Percentiles rank a stretch among this genome's conserved stretches.
phyloP scores from a whole-genome alignment of 2,797 vertebrate species.

The Cuniculus paca region DNA sequence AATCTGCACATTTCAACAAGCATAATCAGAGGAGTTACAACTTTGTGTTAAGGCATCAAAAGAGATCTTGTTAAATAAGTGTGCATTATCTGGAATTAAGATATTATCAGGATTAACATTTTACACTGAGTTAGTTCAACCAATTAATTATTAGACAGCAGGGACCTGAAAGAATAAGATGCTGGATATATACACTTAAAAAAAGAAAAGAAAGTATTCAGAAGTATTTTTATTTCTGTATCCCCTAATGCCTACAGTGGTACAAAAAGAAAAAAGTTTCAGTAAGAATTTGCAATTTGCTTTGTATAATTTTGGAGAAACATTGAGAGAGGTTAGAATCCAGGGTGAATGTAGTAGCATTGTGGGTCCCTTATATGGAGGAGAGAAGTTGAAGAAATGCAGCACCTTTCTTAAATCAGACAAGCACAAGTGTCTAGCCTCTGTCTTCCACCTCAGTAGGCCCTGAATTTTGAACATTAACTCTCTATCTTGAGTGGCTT shows the following conservation, averaged over 20 bases:
- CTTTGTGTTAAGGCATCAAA: conserved; percentile 51
- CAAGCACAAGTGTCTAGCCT: neutral
- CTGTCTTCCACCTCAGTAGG: neutral
- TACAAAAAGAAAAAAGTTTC: neutral
- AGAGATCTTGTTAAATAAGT: conserved; percentile 63
- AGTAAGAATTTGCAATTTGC: neutral
- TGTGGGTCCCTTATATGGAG: neutral
- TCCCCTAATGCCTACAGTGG: neutral
- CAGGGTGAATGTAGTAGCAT: fast-evolving
- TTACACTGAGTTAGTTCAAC: conserved; percentile 49
- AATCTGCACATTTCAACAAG: conserved; percentile 42
- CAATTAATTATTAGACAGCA: conserved; percentile 52
- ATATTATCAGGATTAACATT: conserved; percentile 80
- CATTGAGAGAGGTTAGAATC: neutral
- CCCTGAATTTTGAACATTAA: neutral
- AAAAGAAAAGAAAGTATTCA: neutral
- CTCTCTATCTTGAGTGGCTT: neutral
- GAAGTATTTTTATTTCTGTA: neutral
- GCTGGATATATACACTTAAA: neutral
- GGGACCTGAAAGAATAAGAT: neutral
- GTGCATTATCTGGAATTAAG: conserved; percentile 77
- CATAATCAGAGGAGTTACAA: conserved; percentile 40
- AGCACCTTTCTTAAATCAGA: neutral
- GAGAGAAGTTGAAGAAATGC: neutral
- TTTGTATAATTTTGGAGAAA: neutral